phyloP scores from a whole-genome alignment of 2,113 vertebrate genomes.

The Vulpes lagopus region DNA sequence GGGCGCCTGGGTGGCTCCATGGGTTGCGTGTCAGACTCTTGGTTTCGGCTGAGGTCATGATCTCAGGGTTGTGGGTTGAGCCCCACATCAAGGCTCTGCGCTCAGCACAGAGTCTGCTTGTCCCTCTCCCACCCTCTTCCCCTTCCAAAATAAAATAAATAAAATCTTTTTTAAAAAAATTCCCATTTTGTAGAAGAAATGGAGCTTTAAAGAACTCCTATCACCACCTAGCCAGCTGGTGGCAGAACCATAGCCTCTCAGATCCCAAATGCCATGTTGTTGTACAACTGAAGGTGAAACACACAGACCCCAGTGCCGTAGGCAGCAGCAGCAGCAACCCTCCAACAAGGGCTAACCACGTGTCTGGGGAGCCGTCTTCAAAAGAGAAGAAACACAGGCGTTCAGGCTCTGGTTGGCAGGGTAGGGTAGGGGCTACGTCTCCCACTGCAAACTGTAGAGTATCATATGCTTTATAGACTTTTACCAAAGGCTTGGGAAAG shows the following conservation, averaged over 20 bases:
- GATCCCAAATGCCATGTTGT: background rate
- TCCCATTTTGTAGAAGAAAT: conserved; percentile 54
- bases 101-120: background rate
- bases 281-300: background rate
- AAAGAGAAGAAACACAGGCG: background rate
- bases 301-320: background rate
- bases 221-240: background rate
- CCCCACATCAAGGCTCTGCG: background rate
- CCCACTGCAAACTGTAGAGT: background rate
- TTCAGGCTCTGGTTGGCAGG: background rate
- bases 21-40: background rate
- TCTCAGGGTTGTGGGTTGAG: background rate
- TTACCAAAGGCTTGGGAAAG: background rate
- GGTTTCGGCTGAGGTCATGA: background rate
- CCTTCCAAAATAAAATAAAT: background rate
- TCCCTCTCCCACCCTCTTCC: background rate
- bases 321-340: background rate
- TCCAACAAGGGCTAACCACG: background rate
- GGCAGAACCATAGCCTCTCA: background rate
- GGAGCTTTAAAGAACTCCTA: conserved; percentile 1
- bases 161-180: background rate
- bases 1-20: background rate
- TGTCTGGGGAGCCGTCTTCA: background rate
- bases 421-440: background rate
- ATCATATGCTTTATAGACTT: background rate